Base-by-base conservation (phyloP, 1,140 invertebrate species). In the Tetraneura akinire region DNA sequence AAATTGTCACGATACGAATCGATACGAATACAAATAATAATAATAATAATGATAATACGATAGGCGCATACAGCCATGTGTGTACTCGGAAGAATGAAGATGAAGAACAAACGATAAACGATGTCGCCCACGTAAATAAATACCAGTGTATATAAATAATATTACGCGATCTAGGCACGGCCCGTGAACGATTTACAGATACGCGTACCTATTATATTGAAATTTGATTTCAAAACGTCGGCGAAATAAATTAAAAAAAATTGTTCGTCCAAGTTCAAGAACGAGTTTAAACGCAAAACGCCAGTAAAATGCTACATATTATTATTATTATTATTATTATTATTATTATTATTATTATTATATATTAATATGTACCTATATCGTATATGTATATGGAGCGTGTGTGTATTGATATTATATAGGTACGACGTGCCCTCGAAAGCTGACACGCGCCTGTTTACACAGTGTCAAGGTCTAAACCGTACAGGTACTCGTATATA, bases 401-500 rank as follows among this genome's bases (percentile, higher is more conserved):
- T 16, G 57, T 26, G 16, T 11, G 26, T n/a, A 23, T 29, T 29
- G 23, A 16, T 37, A 37, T n/a, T n/a, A n/a, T 51, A 18, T 51
- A 18, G n/a, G n/a, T 66, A 45, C 66, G 66, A 21, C 8, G 37
- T 71, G 68, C 68, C 68, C 68, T 71, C 68, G 68, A 51, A 71
- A 71, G 45, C 68, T 51, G 68, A 70, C 66, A 70, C 66, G 66
- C 66, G 45, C 66, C 68, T 51, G 68, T 71, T 71, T 51, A 45
- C 68, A 47, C 42, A 71, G 68, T 71, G 68, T 71, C 68, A 71
- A 71, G 68, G 68, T 71, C 68, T 71, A 47, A 68, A 68, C 26
- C 32, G 62, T 13, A 47, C 51, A 53, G 13, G 45, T 47, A 47
- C 13, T n/a, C n/a, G n/a, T n/a, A n/a, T n/a, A n/a, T n/a, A n/a